phyloP scores from a whole-genome alignment of 2,797 vertebrate species.

The Phoeniculus purpureus region DNA sequence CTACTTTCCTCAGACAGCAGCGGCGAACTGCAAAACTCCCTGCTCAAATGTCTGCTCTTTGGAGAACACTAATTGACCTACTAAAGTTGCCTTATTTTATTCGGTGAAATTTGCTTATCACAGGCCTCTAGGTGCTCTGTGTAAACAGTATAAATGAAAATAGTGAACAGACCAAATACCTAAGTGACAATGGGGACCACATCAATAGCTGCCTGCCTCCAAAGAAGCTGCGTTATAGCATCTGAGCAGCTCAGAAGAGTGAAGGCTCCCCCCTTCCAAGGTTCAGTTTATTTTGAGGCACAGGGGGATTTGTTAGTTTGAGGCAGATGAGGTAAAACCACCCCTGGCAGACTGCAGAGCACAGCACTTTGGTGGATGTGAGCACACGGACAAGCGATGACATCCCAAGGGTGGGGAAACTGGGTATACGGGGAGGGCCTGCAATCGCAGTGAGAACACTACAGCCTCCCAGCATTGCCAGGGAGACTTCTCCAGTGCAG shows the following conservation, averaged over 20 bases:
- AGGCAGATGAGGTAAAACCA: constrained; percentile 5
- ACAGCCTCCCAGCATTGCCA: not conserved
- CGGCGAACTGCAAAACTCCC: constrained; percentile 24
- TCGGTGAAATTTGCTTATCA: constrained; percentile 66
- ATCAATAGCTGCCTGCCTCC: constrained; percentile 65
- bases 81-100: constrained; percentile 67
- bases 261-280: constrained; percentile 3
- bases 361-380: not conserved
- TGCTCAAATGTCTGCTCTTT: constrained; percentile 57
- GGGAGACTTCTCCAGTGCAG: not conserved
- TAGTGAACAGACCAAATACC: constrained; percentile 70
- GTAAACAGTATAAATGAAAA: constrained; percentile 69
- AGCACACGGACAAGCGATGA: not conserved
- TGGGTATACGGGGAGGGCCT: not conserved
- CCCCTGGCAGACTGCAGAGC: constrained; percentile 41
- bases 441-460: rapidly evolving
- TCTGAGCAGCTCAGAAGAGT: constrained; percentile 37
- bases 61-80: constrained; percentile 70
- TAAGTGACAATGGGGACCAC: constrained; percentile 65
- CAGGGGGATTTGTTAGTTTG: constrained; percentile 58
- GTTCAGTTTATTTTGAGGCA: constrained; percentile 34
- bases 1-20: constrained; percentile 38
- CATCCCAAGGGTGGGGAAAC: not conserved
- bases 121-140: constrained; percentile 65
- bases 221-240: not conserved